Conservation (phyloP, 2,888 invertebrate genomes). For the Agonopterix alstromeriana region DNA sequence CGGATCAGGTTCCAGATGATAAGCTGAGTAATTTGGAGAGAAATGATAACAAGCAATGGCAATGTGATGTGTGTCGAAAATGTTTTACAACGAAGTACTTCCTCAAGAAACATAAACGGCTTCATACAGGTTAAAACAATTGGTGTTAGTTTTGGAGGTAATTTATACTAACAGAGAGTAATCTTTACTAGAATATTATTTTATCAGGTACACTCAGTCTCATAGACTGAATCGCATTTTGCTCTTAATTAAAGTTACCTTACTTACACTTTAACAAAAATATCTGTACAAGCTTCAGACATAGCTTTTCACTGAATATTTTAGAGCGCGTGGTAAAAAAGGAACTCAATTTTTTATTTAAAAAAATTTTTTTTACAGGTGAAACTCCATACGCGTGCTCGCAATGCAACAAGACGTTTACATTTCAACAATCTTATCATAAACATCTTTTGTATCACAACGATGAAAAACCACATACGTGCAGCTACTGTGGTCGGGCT, state of each 20-base stretch:
- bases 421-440: slow-evolving; percentile 93
- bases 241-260: no score
- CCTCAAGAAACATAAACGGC: slow-evolving; percentile 90
- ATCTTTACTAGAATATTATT: not conserved
- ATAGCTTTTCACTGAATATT: no score
- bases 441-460: slow-evolving; percentile 92
- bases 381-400: slow-evolving; percentile 92
- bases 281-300: no score
- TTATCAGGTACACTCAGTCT: no score
- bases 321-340: no score
- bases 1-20: slow-evolving; percentile 23
- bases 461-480: slow-evolving; percentile 88
- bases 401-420: slow-evolving; percentile 89
- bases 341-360: slow-evolving; percentile 5
- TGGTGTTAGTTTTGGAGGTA: slow-evolving; percentile 64
- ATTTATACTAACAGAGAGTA: slow-evolving; percentile 48
- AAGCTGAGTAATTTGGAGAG: slow-evolving; percentile 34
- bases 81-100: slow-evolving; percentile 93
- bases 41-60: slow-evolving; percentile 87
- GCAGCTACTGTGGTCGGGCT: slow-evolving; percentile 85
- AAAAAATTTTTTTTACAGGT: slow-evolving; percentile 63
- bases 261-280: no score
- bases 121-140: slow-evolving; percentile 84
- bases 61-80: slow-evolving; percentile 89
- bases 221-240: no score